Conservation (phyloP, 2,113 vertebrate species). For the Mobula hypostoma region DNA sequence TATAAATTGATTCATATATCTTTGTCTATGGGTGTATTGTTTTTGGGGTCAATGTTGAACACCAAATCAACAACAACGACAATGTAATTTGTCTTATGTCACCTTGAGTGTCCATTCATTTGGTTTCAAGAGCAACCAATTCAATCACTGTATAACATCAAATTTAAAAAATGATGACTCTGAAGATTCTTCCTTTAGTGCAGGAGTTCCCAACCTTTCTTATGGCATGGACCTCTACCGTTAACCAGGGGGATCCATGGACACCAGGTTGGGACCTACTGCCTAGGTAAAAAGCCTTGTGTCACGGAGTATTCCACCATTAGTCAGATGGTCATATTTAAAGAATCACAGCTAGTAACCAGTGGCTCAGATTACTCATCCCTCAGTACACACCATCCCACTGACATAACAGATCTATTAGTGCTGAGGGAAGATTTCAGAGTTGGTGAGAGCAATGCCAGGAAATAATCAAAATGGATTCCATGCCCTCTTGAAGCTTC, state of each 20-base stretch:
- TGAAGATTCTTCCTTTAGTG: neutral
- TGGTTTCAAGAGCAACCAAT: constrained; percentile 6
- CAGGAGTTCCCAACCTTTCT: no score
- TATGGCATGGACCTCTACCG: no score
- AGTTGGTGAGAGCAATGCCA: neutral
- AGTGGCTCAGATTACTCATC: neutral
- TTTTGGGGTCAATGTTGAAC: no score
- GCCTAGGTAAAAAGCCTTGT: neutral
- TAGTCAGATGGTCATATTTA: neutral
- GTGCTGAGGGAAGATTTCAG: neutral
- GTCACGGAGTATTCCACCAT: neutral
- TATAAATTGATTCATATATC: neutral
- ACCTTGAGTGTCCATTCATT: no score
- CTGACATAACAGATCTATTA: neutral
- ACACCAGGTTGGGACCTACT: neutral
- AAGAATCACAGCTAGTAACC: neutral
- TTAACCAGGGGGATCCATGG: no score
- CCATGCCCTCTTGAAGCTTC: no score
- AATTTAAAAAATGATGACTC: neutral
- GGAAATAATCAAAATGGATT: no score
- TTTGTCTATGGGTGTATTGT: no score
- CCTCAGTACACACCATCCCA: neutral
- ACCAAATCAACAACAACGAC: no score
- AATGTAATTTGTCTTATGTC: no score
- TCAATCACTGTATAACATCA: neutral